Base-by-base conservation (phyloP, 2,113 vertebrate species). In the Canis aureus region DNA sequence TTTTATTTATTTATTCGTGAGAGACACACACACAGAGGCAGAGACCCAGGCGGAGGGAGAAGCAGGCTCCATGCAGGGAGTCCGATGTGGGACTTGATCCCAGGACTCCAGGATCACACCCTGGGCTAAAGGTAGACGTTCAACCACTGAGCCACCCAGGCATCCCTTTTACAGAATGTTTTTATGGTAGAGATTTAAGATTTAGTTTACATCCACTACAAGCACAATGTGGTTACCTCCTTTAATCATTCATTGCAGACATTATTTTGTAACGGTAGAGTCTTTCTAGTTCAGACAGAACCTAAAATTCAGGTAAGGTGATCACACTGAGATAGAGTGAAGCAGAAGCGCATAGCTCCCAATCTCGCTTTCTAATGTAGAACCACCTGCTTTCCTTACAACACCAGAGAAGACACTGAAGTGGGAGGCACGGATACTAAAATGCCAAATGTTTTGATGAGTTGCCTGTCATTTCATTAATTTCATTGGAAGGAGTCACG, bases 371-470 rank as follows among this genome's bases (percentile, higher is more conserved):
- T 53, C 83, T 95, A 57, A 57, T 55, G 29, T 67, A 49, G 22
- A 92, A 93, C n/a, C 67, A 93, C 17, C 91, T 67, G 87, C 53
- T 97, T 97, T 95, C 87, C 89, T 94, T 71, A 94, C 29, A 89
- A 91, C 71, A 79, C 0, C 15, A 92, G 79, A 97, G 69, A 91
- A 96, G 38, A 95, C 0, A 9, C 4, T 53, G 76, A 9, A 12
- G 43, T 95, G 51, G 2, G 94, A 97, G 92, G 81, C 7, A 69
- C 1, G 19, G 94, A 49, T 19, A 88, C n/a, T 23, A 92, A 76
- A 80, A 64, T 94, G 83, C 29, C 35, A 90, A 92, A 83, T 66
- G 11, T 95, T 97, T 96, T 49, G n/a, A 66, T 95, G 97, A 76
- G 79, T 80, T 51, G 12, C 43, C 97, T 25, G 35, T 53, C 82